A percentile compares a stretch with the other conserved stretches of the same genome.
phyloP scores from a whole-genome alignment of 2,888 invertebrate species.

The Hyposoter didymator region DNA sequence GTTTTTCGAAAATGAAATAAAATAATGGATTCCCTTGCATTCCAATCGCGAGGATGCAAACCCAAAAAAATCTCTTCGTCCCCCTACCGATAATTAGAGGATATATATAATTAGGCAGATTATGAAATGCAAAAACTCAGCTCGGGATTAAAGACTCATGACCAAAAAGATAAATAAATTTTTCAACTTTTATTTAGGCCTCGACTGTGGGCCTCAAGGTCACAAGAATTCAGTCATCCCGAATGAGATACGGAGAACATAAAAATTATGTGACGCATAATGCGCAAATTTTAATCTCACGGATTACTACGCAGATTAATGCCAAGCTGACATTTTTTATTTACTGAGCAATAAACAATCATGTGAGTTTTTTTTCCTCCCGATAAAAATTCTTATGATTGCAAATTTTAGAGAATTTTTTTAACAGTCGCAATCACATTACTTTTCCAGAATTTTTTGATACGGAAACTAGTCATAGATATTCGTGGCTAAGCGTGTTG shows the following conservation, averaged over 20 bases:
- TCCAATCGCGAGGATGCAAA: not conserved
- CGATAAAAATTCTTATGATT: not conserved
- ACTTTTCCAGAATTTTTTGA: not conserved
- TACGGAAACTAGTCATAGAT: no score
- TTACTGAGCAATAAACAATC: not conserved
- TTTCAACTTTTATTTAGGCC: not conserved
- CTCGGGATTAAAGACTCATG: not conserved
- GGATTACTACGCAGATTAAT: constrained; percentile 3
- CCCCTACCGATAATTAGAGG: not conserved
- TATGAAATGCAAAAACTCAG: not conserved
- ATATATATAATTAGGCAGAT: not conserved
- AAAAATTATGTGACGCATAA: constrained; percentile 16
- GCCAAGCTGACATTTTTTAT: not conserved
- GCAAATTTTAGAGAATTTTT: not conserved
- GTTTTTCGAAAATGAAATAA: no score
- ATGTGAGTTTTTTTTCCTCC: not conserved
- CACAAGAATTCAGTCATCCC: constrained; percentile 19
- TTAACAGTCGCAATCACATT: not conserved
- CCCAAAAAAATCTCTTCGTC: not conserved
- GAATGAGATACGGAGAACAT: constrained; percentile 17
- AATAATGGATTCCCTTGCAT: no score
- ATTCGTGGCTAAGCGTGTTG: no score
- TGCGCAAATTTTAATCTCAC: constrained; percentile 8
- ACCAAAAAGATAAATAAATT: not conserved
- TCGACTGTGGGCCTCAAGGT: constrained; percentile 2